Base-by-base conservation (phyloP, 2,113 vertebrate genomes). In the Hylia prasina region DNA sequence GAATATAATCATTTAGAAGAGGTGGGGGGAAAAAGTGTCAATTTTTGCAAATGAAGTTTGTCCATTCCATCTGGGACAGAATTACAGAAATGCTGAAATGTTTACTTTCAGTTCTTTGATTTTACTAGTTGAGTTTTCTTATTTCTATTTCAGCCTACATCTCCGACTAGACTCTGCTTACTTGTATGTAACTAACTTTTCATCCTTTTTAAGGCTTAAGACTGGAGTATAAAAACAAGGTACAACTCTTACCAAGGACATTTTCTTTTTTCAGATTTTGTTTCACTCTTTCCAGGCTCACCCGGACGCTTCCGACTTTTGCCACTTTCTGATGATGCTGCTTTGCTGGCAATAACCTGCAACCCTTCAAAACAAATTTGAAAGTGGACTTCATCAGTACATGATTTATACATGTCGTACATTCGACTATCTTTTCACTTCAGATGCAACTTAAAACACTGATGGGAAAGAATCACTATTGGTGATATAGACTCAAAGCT, bases 301-400 rank as follows among this genome's bases (percentile, higher is more conserved):
- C 90, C n/a, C 5, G 48, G 92, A 8, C 98, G 98, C 91, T 99
- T 99, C 24, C 96, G 91, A 73, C 83, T 97, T 11, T 92, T 61
- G 0, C 96, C 79, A 4, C 97, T 94, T 14, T 97, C 98, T 10
- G 95, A 97, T 1, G 95, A 98, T 13, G 98, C 98, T 79, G 97
- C 66, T 40, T 96, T 96, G 95, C 98, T 98, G 56, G 98, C 99
- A 19, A 98, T 97, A 22, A 98, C 99, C 96, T 99, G 99, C 94
- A 99, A 98, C 50, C 99, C 99, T 99, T 69, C 23, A 51, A 66
- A 86, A 56, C 25, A 81, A 93, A 61, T 50, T 19, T 16, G 79
- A 88, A 64, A 85, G 58, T n/a, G 40, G 31, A 75, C 28, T 65
- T 79, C n/a, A 54, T 45, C 16, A 12, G 44, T 6, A 50, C 16